Base-by-base conservation (phyloP, 2,113 vertebrate species). In the Leiothrix lutea region DNA sequence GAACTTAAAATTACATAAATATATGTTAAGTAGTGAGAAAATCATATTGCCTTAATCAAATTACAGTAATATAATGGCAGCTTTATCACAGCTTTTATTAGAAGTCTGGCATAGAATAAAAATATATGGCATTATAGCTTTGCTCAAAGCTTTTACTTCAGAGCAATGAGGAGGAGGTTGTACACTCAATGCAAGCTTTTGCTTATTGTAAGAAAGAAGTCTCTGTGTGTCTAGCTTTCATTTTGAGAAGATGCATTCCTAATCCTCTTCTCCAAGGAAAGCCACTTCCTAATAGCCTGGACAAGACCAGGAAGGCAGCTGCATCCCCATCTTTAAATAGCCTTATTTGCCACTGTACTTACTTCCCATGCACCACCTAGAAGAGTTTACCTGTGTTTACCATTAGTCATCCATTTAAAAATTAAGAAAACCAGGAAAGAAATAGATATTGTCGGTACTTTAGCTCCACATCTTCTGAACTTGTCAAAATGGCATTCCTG, bases 241-340 rank as follows among this genome's bases (percentile, higher is more conserved):
- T 24, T 80, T 95, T 93, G 71, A 78, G 69, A 80, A 90, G 42
- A 77, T 25, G 47, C 16, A 73, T 91, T 91, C 11, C 21, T 92
- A 95, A 94, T 87, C 54, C 74, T 94, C 90, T 95, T 86, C 53
- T 95, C 44, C 50, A 82, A 95, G 47, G 36, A 96, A 95, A 95
- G 51, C 38, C 74, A 94, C 75, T 88, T 97, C 57, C 67, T 93
- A 45, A 54, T 94, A 51, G 65, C 47, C 66, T 18, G 33, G 53
- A 58, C 48, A 91, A 86, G 38, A 58, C 64, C 25, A 36, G 40
- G 31, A 80, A 89, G 15, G 62, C 78, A 92, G 69, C 61, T 96
- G 88, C 36, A 74, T 47, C 18, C 9, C 29, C 19, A 72, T 87
- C 70, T 85, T 70, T 45, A 80, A 80, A 47, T 64, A 77, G 47